Evolutionary conservation across 2,797 vertebrate genomes (phyloP).

Genomic region (Rhinoraja longicauda): DNA sequence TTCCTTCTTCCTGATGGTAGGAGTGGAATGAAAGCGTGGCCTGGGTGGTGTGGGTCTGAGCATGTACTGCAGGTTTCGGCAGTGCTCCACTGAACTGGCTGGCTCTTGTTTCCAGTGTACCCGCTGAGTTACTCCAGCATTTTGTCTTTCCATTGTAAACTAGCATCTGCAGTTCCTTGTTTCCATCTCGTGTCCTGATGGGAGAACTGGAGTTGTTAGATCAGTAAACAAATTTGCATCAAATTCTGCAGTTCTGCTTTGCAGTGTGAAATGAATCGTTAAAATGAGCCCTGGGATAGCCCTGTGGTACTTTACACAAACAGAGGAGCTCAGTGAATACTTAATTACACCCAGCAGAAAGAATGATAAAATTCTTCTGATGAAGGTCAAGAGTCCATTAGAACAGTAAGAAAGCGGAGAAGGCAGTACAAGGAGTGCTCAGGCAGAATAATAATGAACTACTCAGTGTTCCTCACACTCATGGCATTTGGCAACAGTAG

Average conservation of each 20-base stretch:
- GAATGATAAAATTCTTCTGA: background rate
- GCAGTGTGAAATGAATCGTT: too few species aligned
- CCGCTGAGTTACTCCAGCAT: background rate
- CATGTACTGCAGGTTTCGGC: too few species aligned
- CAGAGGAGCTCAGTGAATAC: background rate
- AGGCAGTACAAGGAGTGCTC: background rate
- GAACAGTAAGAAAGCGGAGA: background rate
- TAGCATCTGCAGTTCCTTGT: too few species aligned
- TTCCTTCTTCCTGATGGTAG: too few species aligned
- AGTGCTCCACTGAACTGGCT: too few species aligned
- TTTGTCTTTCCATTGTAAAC: background rate
- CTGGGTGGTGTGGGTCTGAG: too few species aligned
- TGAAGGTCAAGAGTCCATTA: background rate
- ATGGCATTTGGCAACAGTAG: conserved; percentile 4
- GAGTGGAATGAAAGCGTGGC: too few species aligned
- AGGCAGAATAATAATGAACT: conserved; percentile 10
- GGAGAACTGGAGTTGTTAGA: background rate
- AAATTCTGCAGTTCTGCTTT: background rate
- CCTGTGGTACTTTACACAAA: background rate
- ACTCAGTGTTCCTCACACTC: background rate
- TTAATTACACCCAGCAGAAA: background rate
- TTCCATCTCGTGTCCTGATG: background rate
- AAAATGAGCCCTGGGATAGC: background rate
- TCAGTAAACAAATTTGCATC: background rate
- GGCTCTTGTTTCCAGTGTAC: too few species aligned